A percentile compares a stretch with the other conserved stretches of the same genome.
Conservation (phyloP, 2,113 vertebrate genomes). For the Oryzias woworae region DNA sequence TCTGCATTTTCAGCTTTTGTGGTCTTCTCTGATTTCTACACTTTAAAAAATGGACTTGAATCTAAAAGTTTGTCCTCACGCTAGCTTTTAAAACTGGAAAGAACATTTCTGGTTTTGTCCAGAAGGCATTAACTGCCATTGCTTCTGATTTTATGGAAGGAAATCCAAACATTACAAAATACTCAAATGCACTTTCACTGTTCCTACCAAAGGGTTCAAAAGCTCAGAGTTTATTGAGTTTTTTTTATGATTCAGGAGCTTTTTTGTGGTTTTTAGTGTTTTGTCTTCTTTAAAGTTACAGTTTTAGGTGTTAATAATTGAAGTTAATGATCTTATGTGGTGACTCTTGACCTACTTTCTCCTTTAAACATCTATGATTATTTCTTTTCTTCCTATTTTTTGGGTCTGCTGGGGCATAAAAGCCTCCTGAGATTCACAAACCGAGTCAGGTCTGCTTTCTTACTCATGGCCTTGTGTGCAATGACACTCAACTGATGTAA, state of each 20-base stretch:
- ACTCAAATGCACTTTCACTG: not conserved
- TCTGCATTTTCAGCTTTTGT: too few relatives aligned
- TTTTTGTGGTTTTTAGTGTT: not conserved
- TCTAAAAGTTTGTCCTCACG: too few relatives aligned
- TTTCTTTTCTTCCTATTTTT: too few relatives aligned
- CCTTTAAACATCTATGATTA: constrained; percentile 32
- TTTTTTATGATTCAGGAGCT: not conserved
- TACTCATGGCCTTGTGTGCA: constrained; percentile 53
- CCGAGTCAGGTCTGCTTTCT: constrained; percentile 28
- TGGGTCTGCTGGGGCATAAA: too few relatives aligned
- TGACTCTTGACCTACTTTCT: constrained; percentile 41
- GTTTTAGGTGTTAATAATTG: constrained; percentile 21
- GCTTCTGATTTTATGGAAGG: too few relatives aligned
- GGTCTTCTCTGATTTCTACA: too few relatives aligned
- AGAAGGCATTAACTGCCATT: too few relatives aligned
- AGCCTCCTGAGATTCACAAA: constrained; percentile 17
- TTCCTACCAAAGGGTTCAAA: not conserved
- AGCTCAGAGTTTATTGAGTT: not conserved
- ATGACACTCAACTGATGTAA: constrained; percentile 72
- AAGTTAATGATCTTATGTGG: constrained; percentile 43
- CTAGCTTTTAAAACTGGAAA: too few relatives aligned
- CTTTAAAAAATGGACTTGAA: too few relatives aligned
- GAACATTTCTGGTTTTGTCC: too few relatives aligned
- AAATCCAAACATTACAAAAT: too few relatives aligned
- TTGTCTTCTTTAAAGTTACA: not conserved